Evolutionary conservation across 2,888 invertebrate species (phyloP).

Genomic region (Hoplodrina blanda): DNA sequence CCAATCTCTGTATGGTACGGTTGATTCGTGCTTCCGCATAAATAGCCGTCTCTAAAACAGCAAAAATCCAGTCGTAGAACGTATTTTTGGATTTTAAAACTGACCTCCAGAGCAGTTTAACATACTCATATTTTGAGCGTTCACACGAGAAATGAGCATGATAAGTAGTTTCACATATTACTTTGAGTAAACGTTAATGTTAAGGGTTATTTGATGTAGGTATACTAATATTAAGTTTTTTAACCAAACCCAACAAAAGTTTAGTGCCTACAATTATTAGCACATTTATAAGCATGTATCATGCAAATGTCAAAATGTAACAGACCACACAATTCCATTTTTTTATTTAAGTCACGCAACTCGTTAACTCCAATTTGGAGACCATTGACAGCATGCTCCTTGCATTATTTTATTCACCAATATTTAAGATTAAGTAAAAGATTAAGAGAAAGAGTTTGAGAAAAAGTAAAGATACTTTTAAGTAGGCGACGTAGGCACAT

Average conservation of each 20-base stretch:
- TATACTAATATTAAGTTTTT: background rate
- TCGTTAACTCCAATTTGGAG: slow-evolving; percentile 12
- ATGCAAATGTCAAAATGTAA: slow-evolving; percentile 25
- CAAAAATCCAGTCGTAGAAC: background rate
- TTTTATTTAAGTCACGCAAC: slow-evolving; percentile 11
- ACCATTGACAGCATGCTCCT: slow-evolving; percentile 2
- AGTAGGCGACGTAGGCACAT: no score
- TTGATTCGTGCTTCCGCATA: slow-evolving; percentile 1
- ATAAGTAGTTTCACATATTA: background rate
- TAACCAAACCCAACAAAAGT: slow-evolving; percentile 4
- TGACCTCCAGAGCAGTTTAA: background rate
- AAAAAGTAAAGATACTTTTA: no score
- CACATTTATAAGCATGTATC: slow-evolving; percentile 5
- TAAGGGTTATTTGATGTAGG: background rate
- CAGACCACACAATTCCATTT: background rate
- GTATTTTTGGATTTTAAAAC: background rate
- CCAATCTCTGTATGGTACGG: slow-evolving; percentile 2
- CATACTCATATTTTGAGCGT: background rate
- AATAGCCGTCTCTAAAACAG: background rate
- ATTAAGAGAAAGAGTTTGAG: no score
- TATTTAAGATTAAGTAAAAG: background rate
- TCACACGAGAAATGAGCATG: background rate
- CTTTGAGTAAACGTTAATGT: background rate
- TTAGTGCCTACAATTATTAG: slow-evolving; percentile 3
- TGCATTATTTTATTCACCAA: slow-evolving; percentile 14